A percentile compares a stretch with the other conserved stretches of the same genome.
Evolutionary conservation across 1,140 invertebrate species (phyloP).

Genomic region (Pseudoatta argentina): DNA sequence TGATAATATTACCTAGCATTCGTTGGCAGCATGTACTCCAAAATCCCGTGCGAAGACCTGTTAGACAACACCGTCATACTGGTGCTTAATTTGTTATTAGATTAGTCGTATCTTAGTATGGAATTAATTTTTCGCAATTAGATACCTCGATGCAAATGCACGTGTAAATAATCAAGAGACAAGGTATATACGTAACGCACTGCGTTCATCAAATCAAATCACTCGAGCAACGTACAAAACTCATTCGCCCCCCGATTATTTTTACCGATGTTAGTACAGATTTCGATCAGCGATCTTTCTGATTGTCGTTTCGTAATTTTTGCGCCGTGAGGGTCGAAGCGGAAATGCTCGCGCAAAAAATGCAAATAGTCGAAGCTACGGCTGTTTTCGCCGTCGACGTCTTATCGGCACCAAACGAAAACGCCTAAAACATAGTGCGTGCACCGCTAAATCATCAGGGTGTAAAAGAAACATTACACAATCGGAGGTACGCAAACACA

Average conservation of each 20-base stretch:
- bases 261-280: constrained; percentile 40
- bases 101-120: constrained; percentile 71
- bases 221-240: constrained; percentile 14
- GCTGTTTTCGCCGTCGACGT: constrained; percentile 46
- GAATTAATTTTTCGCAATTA: constrained; percentile 66
- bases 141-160: constrained; percentile 48
- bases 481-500: constrained; percentile 13
- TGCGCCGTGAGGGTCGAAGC: constrained; percentile 38
- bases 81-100: constrained; percentile 78
- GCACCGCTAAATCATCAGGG: constrained; percentile 45
- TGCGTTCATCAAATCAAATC: constrained; percentile 8
- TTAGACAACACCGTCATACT: constrained; percentile 80
- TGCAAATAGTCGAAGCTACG: constrained; percentile 49
- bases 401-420: constrained; percentile 55
- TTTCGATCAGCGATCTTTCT: constrained; percentile 45
- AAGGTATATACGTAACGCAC: constrained; percentile 16
- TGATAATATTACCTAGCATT: constrained; percentile 77
- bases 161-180: constrained; percentile 51
- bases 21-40: constrained; percentile 80
- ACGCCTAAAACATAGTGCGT: constrained; percentile 57
- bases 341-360: constrained; percentile 48
- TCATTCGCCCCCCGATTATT: constrained; percentile 2
- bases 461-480: not conserved
- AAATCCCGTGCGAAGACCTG: constrained; percentile 83
- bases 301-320: constrained; percentile 40